These are phyloP conservation scores for Tigriopus japonicus DNA, from an alignment of 1,140 invertebrate genomes.

Conservation along the genomic window DNA sequence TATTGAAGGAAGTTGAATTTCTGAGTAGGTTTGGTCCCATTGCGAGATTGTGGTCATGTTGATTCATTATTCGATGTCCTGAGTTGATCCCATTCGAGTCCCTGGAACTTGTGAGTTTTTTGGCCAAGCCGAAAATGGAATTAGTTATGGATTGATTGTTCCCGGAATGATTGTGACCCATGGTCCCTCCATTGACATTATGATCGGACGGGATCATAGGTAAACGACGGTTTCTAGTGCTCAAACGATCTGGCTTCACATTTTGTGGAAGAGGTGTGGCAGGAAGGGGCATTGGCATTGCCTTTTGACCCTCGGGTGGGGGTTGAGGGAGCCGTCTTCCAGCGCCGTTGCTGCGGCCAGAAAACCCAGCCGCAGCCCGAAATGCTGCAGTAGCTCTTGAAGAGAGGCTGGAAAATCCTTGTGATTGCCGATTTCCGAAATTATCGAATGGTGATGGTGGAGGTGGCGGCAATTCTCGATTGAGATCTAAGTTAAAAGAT, in stretches of 20 bases:
- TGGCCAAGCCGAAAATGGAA: neutral
- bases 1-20: neutral
- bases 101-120: neutral
- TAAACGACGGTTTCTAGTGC: neutral
- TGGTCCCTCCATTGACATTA: neutral
- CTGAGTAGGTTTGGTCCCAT: neutral
- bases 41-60: neutral
- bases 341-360: neutral
- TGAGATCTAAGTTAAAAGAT: neutral
- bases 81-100: neutral
- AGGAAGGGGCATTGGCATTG: neutral
- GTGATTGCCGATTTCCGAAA: too few relatives aligned
- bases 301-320: conserved; percentile 5
- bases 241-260: conserved; percentile 1
- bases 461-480: neutral
- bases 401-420: neutral
- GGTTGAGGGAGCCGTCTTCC: conserved; percentile 6
- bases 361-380: neutral
- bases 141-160: neutral
- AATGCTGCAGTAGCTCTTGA: neutral
- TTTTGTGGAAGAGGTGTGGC: neutral
- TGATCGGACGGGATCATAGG: neutral
- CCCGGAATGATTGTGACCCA: neutral
- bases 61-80: neutral
- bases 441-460: neutral